Evolutionary conservation across 1,140 invertebrate genomes (phyloP).

Genomic region (Trinorchestia longiramus): DNA sequence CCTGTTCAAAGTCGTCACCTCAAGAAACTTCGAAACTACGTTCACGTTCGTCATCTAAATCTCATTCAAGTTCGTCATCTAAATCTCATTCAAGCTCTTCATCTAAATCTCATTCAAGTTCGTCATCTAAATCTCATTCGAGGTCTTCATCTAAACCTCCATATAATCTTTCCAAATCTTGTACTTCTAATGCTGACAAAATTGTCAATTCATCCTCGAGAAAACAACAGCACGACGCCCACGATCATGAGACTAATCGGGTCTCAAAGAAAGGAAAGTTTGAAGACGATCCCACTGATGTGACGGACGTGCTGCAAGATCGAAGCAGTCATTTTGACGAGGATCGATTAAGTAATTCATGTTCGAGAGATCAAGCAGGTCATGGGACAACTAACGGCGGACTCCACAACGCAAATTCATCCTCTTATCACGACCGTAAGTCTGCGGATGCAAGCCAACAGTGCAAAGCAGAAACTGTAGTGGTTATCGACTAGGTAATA

Average conservation of each 20-base stretch:
- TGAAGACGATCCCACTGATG: not conserved
- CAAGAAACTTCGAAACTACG: not conserved
- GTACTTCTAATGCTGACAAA: not conserved
- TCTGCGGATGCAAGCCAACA: not conserved
- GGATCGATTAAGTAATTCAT: not conserved
- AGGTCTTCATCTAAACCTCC: not conserved
- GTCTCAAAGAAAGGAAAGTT: not conserved
- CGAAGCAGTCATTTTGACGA: not conserved
- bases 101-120: not conserved
- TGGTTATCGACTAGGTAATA: not conserved
- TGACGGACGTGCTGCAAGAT: not conserved
- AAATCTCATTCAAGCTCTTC: not conserved
- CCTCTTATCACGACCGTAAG: not conserved
- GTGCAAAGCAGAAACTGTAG: not conserved
- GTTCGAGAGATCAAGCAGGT: not conserved
- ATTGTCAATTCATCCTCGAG: not conserved
- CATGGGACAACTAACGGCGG: not conserved
- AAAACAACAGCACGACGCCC: not conserved
- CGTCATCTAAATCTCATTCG: not conserved
- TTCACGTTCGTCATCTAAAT: not conserved
- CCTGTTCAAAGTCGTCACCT: not conserved
- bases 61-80: not conserved
- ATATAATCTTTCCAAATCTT: not conserved
- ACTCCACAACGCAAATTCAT: not conserved
- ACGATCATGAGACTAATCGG: not conserved